These are phyloP conservation scores for Enoplosus armatus DNA, from an alignment of 2,797 vertebrate species.

Conservation along the genomic window DNA sequence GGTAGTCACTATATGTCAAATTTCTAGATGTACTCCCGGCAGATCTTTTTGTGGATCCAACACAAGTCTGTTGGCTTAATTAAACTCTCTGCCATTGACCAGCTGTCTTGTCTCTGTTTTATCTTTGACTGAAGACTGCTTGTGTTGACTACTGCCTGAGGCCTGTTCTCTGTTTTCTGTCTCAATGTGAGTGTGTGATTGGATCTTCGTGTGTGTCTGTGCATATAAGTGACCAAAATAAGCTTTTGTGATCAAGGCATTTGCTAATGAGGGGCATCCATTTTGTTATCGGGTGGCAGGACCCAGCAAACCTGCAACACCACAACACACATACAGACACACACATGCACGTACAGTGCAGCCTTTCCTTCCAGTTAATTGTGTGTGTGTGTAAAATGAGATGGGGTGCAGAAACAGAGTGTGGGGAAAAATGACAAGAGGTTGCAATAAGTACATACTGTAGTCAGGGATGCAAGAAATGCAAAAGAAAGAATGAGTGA, in stretches of 20 bases:
- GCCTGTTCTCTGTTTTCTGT: conserved; percentile 15
- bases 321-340: background rate
- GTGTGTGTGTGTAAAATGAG: background rate
- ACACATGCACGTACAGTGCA: background rate
- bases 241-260: conserved; percentile 55
- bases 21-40: background rate
- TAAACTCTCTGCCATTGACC: conserved; percentile 43
- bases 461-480: conserved; percentile 39
- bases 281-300: conserved; percentile 21
- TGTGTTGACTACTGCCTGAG: conserved; percentile 35
- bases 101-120: conserved; percentile 39
- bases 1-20: background rate
- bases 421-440: conserved; percentile 9
- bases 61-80: conserved; percentile 28
- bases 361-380: background rate
- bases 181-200: conserved; percentile 19
- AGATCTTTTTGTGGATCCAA: conserved; percentile 12
- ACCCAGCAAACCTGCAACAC: conserved; percentile 3
- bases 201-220: conserved; percentile 3
- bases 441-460: conserved; percentile 32
- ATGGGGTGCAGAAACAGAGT: conserved; percentile 11
- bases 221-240: conserved; percentile 10
- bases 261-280: conserved; percentile 40
- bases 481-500: conserved; percentile 46
- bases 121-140: conserved; percentile 44